Evolutionary conservation across 2,113 vertebrate genomes (phyloP).

Genomic region (Murina feae): DNA sequence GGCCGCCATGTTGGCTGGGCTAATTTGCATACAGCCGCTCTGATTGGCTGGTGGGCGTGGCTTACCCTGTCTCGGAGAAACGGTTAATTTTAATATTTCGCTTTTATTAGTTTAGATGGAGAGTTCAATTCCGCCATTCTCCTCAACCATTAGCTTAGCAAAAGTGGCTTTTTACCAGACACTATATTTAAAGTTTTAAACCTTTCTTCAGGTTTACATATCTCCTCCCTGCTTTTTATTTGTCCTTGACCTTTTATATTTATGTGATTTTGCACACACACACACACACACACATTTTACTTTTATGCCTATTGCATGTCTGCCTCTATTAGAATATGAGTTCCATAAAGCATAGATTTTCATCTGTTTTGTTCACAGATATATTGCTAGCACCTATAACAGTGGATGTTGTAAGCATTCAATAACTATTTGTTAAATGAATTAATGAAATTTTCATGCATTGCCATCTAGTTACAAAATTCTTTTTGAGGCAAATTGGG

Average conservation of each 20-base stretch:
- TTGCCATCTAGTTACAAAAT: neutral
- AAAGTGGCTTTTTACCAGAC: neutral
- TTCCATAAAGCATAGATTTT: neutral
- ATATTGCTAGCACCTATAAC: neutral
- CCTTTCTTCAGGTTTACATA: neutral
- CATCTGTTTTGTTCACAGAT: neutral
- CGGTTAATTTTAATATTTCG: too few species aligned
- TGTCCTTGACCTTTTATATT: neutral
- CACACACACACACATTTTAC: neutral
- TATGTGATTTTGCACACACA: neutral
- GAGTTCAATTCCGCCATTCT: neutral
- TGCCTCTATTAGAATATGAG: neutral
- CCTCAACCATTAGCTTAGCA: neutral
- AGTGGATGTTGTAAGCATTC: neutral
- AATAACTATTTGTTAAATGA: neutral
- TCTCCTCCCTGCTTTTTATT: neutral
- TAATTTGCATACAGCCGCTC: too few species aligned
- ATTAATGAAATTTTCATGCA: conserved; percentile 1
- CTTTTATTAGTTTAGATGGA: too few species aligned
- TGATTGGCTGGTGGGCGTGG: too few species aligned
- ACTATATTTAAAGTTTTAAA: neutral
- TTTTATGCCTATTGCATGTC: neutral
- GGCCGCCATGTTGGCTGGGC: too few species aligned
- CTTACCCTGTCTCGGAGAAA: too few species aligned
- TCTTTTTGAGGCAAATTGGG: neutral